phyloP scores from a whole-genome alignment of 1,140 invertebrate species.

The Lordiphosa collinella region DNA sequence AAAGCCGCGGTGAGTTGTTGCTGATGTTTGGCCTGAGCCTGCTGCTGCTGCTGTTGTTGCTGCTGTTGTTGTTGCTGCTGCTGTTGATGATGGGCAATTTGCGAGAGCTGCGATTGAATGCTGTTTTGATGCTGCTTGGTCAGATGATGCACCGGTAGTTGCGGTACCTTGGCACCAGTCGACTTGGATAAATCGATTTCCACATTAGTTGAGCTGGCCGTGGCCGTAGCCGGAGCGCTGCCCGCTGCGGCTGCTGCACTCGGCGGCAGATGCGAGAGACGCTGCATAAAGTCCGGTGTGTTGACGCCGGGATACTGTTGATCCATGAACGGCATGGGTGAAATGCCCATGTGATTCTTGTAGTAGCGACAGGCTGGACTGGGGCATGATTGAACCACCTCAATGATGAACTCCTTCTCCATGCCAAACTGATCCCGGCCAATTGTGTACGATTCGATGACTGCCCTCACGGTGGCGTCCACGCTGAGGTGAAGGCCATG shows the following conservation, averaged over 20 bases:
- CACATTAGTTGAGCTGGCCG: conserved; percentile 34
- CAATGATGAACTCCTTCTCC: conserved; percentile 93
- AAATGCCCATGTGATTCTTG: conserved; percentile 90
- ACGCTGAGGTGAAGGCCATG: conserved; percentile 90
- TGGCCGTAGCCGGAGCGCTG: conserved; percentile 28
- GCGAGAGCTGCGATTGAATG: conserved; percentile 69
- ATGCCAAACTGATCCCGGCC: conserved; percentile 92
- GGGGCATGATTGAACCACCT: conserved; percentile 92
- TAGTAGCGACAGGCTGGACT: conserved; percentile 92
- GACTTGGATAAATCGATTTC: conserved; percentile 74
- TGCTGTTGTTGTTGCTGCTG: conserved; percentile 66
- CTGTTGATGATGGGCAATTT: conserved; percentile 62
- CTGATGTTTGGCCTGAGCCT: conserved; percentile 64
- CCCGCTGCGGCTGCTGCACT: conserved; percentile 37
- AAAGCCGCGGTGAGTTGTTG: conserved; percentile 81
- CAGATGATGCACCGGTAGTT: conserved; percentile 55
- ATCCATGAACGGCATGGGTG: conserved; percentile 80
- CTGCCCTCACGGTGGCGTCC: conserved; percentile 89
- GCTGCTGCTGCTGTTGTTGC: conserved; percentile 71
- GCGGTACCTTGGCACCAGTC: conserved; percentile 47
- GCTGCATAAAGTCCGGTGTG: conserved; percentile 79
- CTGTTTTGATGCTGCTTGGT: conserved; percentile 77
- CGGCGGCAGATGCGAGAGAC: conserved; percentile 78
- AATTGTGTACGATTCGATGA: conserved; percentile 92
- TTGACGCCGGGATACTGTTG: conserved; percentile 74